Evolutionary conservation across 2,888 invertebrate species (phyloP), one percentile per base, ranked within the genome.

Genomic region (Drosophila subquinaria): DNA sequence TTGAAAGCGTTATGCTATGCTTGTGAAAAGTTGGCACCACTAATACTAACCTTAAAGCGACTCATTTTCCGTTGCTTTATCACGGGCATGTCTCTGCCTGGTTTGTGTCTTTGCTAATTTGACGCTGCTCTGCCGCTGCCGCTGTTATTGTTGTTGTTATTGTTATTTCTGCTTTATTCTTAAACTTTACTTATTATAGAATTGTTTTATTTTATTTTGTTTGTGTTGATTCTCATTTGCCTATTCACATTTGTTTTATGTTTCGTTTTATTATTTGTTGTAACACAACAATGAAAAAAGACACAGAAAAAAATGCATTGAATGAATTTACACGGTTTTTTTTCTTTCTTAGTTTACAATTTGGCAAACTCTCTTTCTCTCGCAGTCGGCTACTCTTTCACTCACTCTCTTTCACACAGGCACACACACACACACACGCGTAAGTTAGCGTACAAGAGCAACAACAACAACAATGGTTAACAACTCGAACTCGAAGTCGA

Each of bases 31-130:
- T 38, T n/a, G 38, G n/a, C n/a, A 38, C 2, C n/a, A n/a, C 38
- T 38, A 2, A 38, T 66, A 90, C 89, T 80, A 88, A 91, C 91
- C 91, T 91, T 91, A 76, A 90, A 91, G 60, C 91, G 91, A 74
- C 91, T 88, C 88, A 91, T 90, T 91, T 91, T 91, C 56, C 92
- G 90, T 75, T 91, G 91, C 66, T 91, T 91, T 73, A 91, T 85
- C 71, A 91, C 76, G 71, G 91, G 91, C 92, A 91, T 90, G 15
- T 62, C 38, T 40, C 17, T 17, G 40, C 9, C 11, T 35, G 69
- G 73, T 73, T 73, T 48, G 74, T 74, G 73, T 76, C 73, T 70
- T 66, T 30, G 76, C 79, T 74, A 69, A 36, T 20, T 40, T 17
- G 20, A 36, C 69, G 36, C 45, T 61, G 35, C 20, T 38, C 40